Evolutionary conservation across 2,888 invertebrate genomes (phyloP).

Genomic region (Galeopsomyia nigrocyanea): DNA sequence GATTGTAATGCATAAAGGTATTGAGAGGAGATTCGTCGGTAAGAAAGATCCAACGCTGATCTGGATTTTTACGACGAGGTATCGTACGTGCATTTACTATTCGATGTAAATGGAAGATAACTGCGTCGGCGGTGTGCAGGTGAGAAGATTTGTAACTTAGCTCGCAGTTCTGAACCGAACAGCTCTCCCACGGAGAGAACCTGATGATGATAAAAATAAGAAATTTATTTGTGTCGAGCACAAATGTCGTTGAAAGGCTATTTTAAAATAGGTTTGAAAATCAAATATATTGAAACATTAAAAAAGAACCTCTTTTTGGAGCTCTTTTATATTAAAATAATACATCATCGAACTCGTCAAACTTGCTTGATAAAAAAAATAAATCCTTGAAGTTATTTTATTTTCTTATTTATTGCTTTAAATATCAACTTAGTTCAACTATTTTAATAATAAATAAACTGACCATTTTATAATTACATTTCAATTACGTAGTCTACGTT

Average conservation of each 20-base stretch:
- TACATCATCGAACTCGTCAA: too few species aligned
- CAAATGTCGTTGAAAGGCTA: neutral
- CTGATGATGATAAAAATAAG: conserved; percentile 58
- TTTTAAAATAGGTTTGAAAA: neutral
- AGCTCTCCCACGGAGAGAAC: conserved; percentile 72
- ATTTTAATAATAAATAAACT: too few species aligned
- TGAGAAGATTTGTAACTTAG: conserved; percentile 72
- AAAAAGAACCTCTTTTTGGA: too few species aligned
- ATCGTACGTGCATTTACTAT: conserved; percentile 69
- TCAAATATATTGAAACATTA: neutral
- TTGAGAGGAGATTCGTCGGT: conserved; percentile 78
- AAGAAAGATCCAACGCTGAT: conserved; percentile 79
- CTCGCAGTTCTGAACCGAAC: conserved; percentile 76
- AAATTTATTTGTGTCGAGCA: too few species aligned
- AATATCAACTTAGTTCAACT: too few species aligned
- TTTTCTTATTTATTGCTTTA: too few species aligned
- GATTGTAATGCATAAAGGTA: conserved; percentile 70
- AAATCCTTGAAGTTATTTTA: too few species aligned
- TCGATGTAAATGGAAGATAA: conserved; percentile 74
- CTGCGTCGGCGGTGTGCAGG: conserved; percentile 74
- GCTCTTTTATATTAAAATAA: too few species aligned
- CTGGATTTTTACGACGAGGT: conserved; percentile 65
- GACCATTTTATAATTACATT: too few species aligned
- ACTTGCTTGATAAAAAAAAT: too few species aligned
- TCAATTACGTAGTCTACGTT: too few species aligned